phyloP scores from a whole-genome alignment of 1,140 invertebrate genomes.

The Calliphora vicina region DNA sequence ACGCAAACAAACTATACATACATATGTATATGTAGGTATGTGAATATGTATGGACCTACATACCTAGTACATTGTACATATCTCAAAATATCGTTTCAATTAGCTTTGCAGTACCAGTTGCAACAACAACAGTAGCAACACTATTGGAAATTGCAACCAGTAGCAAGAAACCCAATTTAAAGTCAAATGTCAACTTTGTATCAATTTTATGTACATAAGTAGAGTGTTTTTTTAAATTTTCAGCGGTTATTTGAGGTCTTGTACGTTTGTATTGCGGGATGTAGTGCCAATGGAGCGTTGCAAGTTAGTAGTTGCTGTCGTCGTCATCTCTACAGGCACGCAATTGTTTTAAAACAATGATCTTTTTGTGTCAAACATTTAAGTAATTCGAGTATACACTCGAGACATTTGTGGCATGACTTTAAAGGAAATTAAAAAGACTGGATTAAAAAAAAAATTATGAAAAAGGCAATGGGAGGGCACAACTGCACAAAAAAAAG shows the following conservation, averaged over 20 bases:
- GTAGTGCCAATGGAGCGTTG: neutral
- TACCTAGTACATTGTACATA: too few species aligned
- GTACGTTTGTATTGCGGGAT: neutral
- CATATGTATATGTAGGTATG: too few species aligned
- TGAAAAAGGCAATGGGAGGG: neutral
- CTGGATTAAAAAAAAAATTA: neutral
- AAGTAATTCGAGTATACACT: neutral
- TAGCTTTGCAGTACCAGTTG: neutral
- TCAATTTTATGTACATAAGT: neutral
- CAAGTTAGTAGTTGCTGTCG: neutral
- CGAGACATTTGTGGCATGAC: neutral
- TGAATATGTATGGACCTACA: too few species aligned
- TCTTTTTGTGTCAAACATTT: neutral
- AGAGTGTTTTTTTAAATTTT: neutral
- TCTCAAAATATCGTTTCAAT: slow-evolving; percentile 10
- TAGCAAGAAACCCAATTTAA: slow-evolving; percentile 16
- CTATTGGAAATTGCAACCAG: neutral
- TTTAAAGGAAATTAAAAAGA: neutral
- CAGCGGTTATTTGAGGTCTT: neutral
- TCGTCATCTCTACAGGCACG: neutral
- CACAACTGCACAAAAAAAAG: neutral
- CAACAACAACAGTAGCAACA: neutral
- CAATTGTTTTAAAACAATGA: neutral
- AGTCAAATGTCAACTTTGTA: slow-evolving; percentile 11
- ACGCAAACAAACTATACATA: slow-evolving; percentile 19